Percentiles rank a stretch among this genome's conserved stretches.
Conservation (phyloP, 2,113 vertebrate genomes). For the Saccopteryx leptura region DNA sequence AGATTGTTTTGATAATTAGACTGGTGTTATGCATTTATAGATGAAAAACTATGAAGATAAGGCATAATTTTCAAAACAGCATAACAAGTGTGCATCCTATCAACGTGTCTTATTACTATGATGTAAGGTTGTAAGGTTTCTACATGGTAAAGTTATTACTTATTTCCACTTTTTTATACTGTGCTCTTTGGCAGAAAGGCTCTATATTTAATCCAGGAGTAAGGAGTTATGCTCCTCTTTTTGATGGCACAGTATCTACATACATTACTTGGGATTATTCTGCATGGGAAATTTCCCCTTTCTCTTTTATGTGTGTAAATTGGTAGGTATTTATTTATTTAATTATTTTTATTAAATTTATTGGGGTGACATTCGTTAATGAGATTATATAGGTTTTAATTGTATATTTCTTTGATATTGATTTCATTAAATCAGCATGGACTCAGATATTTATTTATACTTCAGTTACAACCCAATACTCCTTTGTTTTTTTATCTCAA, state of each 20-base stretch:
- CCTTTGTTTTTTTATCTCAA: not conserved
- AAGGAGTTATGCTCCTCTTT: not conserved
- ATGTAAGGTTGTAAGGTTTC: not conserved
- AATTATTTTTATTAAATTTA: not conserved
- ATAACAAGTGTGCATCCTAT: not conserved
- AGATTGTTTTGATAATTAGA: not conserved
- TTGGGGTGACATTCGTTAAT: not conserved
- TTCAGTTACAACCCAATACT: not conserved
- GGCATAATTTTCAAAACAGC: not conserved
- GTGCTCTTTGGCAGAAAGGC: not conserved
- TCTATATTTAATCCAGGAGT: not conserved
- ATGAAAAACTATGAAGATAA: not conserved
- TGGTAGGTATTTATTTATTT: not conserved
- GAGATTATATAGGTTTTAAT: not conserved
- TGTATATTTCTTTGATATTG: not conserved
- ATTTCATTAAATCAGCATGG: not conserved
- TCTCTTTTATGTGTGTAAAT: not conserved
- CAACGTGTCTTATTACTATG: not conserved
- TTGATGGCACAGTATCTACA: not conserved
- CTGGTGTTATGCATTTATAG: not conserved
- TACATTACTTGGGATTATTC: not conserved
- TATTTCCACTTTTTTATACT: not conserved
- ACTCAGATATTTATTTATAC: not conserved
- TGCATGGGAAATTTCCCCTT: not conserved
- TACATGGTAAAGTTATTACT: not conserved